Evolutionary conservation across 2,888 invertebrate genomes (phyloP), one percentile per base, ranked within the genome.

Genomic region (Helleia helle): DNA sequence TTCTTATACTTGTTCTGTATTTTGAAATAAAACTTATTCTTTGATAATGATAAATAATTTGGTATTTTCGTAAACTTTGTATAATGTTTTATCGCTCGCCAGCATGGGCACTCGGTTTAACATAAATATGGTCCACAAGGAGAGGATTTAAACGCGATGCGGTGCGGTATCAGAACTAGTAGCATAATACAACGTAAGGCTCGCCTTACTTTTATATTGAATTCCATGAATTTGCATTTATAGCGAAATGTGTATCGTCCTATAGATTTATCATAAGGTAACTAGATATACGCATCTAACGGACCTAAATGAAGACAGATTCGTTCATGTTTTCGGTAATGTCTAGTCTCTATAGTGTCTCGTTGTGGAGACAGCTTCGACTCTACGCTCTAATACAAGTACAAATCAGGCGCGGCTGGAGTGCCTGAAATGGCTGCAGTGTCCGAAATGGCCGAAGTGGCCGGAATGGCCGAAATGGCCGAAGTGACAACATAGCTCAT

Each of bases 151-250:
- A 50, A 50, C 47, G 53, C 51, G 60, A 58, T 56, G 62, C 55
- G 56, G 57, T 59, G 62, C 59, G 56, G 55, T 62, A 59, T 68
- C 69, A 67, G 62, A 62, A 70, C 70, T 66, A 61, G 63, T 80
- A 81, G 81, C 83, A 79, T 81, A 81, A 81, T 75, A 75, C 39
- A 36, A 37, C 65, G 71, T 80, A 79, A 80, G 80, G 54, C 70
- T 44, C 56, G 48, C 59, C 79, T 80, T 81, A 77, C 65, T 59
- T 63, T 71, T 63, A 71, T 77, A 72, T 80, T 83, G 81, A 83
- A 84, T 84, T 84, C 83, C 83, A 80, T 83, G 83, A 84, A 84
- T 83, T 83, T 84, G 84, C 84, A 84, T 84, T 83, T 83, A 80
- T 80, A 79, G 71, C 73, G 76, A 81, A 79, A 77, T 77, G 77